Evolutionary conservation across 2,113 vertebrate genomes (phyloP).

Genomic region (Nestor notabilis): DNA sequence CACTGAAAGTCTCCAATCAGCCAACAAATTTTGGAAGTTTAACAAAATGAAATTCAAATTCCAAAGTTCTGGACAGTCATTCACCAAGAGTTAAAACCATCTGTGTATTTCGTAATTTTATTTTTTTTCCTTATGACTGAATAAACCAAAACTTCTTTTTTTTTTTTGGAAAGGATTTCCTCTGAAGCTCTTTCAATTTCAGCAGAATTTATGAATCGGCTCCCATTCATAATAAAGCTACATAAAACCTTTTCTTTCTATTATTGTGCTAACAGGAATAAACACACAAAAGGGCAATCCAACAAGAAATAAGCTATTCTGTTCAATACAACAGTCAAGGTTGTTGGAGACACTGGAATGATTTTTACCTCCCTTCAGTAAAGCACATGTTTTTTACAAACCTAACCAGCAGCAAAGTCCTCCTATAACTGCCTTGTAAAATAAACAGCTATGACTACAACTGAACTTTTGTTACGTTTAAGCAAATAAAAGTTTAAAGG

Average conservation of each 20-base stretch:
- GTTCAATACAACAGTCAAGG: background rate
- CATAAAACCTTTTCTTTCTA: background rate
- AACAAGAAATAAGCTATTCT: background rate
- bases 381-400: background rate
- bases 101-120: background rate
- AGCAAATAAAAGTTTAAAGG: conserved; percentile 57
- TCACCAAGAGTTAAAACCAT: background rate
- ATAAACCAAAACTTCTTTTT: background rate
- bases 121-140: background rate
- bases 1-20: background rate
- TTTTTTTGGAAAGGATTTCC: background rate
- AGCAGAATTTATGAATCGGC: background rate
- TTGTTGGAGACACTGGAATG: background rate
- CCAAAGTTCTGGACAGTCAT: background rate
- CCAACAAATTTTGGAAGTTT: background rate
- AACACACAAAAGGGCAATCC: background rate
- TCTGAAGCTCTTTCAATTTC: background rate
- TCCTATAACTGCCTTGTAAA: conserved; percentile 63
- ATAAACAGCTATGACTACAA: conserved; percentile 56
- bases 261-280: background rate
- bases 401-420: conserved; percentile 3
- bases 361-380: background rate
- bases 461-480: conserved; percentile 58
- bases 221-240: background rate
- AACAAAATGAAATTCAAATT: background rate